Evolutionary conservation across 2,888 invertebrate species (phyloP).

Genomic region (Aporophyla nigra): DNA sequence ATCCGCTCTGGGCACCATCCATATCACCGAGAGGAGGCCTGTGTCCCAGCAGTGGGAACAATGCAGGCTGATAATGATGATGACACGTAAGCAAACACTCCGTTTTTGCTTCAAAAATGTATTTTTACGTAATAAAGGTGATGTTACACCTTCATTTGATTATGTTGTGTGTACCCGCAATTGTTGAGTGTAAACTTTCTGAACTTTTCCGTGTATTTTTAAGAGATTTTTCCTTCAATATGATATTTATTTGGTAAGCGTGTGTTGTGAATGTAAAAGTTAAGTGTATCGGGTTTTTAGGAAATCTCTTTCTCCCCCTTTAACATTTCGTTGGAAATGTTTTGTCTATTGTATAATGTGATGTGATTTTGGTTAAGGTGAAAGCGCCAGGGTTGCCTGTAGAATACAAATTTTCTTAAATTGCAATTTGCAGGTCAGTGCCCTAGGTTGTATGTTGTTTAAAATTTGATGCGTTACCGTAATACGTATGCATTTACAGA

Average conservation of each 20-base stretch:
- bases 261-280: background rate
- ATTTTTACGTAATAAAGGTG: background rate
- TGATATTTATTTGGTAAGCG: background rate
- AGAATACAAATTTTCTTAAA: too few relatives aligned
- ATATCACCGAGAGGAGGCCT: too few relatives aligned
- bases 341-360: background rate
- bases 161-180: background rate
- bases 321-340: background rate
- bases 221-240: background rate
- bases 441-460: too few relatives aligned
- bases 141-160: background rate
- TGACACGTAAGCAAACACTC: background rate
- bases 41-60: too few relatives aligned
- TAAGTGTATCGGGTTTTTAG: background rate
- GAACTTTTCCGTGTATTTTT: background rate
- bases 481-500: too few relatives aligned
- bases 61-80: too few relatives aligned
- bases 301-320: background rate
- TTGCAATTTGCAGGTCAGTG: too few relatives aligned
- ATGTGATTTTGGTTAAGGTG: background rate
- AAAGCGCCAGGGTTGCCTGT: too few relatives aligned
- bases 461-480: too few relatives aligned
- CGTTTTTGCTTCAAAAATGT: background rate
- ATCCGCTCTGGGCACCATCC: too few relatives aligned
- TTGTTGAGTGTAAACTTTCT: conserved; percentile 4